Conservation (phyloP, 2,797 vertebrate genomes). For the Mormyrus hasselquistii region DNA sequence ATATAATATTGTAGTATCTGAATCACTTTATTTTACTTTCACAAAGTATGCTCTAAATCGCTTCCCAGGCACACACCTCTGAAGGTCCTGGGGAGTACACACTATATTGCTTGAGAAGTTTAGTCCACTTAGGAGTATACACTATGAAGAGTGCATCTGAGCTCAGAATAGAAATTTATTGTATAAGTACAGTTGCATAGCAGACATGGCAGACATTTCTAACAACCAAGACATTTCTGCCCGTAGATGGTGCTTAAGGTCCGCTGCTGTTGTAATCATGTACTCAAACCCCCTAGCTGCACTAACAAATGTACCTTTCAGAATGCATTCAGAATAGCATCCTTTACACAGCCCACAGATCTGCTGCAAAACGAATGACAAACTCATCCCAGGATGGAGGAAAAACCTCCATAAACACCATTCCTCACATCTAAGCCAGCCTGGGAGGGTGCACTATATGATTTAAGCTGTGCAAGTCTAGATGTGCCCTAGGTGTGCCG, state of each 20-base stretch:
- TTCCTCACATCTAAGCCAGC: background rate
- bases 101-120: background rate
- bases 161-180: background rate
- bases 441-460: background rate
- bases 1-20: background rate
- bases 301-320: background rate
- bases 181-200: background rate
- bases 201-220: background rate
- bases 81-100: background rate
- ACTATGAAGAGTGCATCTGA: background rate
- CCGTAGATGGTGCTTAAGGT: background rate
- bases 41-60: background rate
- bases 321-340: background rate
- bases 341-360: background rate
- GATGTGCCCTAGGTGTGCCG: background rate
- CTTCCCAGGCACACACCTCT: background rate
- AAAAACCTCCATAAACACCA: background rate
- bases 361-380: background rate
- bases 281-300: background rate
- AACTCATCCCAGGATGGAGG: background rate
- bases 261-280: background rate
- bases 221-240: background rate
- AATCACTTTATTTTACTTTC: background rate
- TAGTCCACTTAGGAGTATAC: background rate
- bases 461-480: background rate